Conservation (phyloP, 2,888 invertebrate genomes). For the Hydrotaea cyrtoneurina region DNA sequence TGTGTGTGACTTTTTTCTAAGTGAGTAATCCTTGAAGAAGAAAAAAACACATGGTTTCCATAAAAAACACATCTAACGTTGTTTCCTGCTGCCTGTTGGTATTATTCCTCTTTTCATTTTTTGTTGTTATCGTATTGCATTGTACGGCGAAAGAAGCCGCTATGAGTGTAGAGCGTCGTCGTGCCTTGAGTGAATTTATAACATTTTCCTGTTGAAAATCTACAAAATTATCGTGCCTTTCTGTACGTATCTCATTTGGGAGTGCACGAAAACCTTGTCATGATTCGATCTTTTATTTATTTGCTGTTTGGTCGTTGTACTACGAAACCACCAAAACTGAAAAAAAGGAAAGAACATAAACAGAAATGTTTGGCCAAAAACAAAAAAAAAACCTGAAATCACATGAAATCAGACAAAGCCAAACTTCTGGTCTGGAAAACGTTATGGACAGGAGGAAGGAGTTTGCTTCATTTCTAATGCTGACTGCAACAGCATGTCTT, state of each 20-base stretch:
- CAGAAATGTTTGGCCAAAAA: slow-evolving; percentile 6
- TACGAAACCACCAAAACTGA: slow-evolving; percentile 4
- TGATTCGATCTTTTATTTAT: slow-evolving; percentile 77
- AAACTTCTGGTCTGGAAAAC: neutral
- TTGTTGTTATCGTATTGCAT: no score
- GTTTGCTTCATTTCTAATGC: slow-evolving; percentile 12
- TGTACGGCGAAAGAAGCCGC: no score
- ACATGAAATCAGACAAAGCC: slow-evolving; percentile 30
- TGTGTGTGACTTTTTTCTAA: slow-evolving; percentile 34
- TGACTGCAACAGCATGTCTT: neutral
- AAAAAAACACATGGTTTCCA: slow-evolving; percentile 28
- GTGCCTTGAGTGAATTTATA: slow-evolving; percentile 75
- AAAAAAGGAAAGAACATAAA: slow-evolving; percentile 1
- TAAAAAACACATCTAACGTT: slow-evolving; percentile 32
- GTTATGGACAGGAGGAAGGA: no score
- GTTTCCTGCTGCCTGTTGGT: neutral
- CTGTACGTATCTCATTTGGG: slow-evolving; percentile 70
- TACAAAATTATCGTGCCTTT: slow-evolving; percentile 75
- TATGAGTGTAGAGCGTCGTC: slow-evolving; percentile 68
- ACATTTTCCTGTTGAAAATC: slow-evolving; percentile 74
- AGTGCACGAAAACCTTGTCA: slow-evolving; percentile 79
- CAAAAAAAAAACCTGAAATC: slow-evolving; percentile 28
- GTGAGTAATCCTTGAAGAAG: neutral
- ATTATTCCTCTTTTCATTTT: no score
- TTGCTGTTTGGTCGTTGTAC: slow-evolving; percentile 47